Evolutionary conservation across 2,888 invertebrate species (phyloP).

Genomic region (Nebria brevicollis): DNA sequence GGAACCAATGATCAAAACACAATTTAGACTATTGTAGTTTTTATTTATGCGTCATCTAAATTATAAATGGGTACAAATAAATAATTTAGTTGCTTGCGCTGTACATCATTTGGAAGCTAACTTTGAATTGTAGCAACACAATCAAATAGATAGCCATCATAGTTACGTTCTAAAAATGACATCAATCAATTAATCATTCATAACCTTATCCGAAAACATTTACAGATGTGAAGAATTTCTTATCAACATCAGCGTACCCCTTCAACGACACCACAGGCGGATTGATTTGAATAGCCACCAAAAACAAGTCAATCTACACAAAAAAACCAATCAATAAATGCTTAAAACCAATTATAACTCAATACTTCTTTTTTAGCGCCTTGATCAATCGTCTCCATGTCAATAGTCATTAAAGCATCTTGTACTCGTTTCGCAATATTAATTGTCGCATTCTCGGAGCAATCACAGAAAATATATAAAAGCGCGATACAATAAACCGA

Average conservation of each 20-base stretch:
- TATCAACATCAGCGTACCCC: slow-evolving; percentile 74
- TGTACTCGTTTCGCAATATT: slow-evolving; percentile 74
- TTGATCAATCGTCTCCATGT: slow-evolving; percentile 68
- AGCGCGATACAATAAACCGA: slow-evolving; percentile 70
- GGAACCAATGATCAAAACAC: neutral
- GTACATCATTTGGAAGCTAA: slow-evolving; percentile 57
- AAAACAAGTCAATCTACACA: slow-evolving; percentile 72
- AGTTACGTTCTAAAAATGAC: slow-evolving; percentile 67
- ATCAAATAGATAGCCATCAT: slow-evolving; percentile 75
- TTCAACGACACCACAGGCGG: slow-evolving; percentile 75
- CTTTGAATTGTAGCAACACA: slow-evolving; percentile 74
- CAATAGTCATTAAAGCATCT: slow-evolving; percentile 69
- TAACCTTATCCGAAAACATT: slow-evolving; percentile 51
- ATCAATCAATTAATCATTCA: neutral
- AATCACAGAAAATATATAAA: slow-evolving; percentile 73
- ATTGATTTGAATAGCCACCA: slow-evolving; percentile 76
- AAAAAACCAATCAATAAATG: slow-evolving; percentile 47
- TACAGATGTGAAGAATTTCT: slow-evolving; percentile 73
- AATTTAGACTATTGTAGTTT: neutral
- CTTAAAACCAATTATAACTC: neutral
- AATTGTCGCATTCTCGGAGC: slow-evolving; percentile 72
- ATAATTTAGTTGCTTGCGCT: neutral
- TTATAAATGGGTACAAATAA: neutral
- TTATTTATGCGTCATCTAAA: neutral
- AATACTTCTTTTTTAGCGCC: slow-evolving; percentile 71